These are phyloP conservation scores for Seira musarum DNA, from an alignment of 2,888 invertebrate species.

Conservation along the genomic window DNA sequence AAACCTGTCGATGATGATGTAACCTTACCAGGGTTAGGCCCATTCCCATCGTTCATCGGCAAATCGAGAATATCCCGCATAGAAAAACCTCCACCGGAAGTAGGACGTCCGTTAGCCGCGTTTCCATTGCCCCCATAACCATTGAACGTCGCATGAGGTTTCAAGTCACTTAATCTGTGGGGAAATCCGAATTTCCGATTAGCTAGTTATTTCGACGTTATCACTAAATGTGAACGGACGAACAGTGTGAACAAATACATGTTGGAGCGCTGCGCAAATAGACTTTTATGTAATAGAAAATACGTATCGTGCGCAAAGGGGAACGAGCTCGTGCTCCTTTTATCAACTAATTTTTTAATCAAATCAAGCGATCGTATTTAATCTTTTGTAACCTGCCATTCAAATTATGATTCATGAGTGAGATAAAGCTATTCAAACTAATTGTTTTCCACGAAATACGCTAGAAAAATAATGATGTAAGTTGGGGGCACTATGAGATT, in stretches of 20 bases:
- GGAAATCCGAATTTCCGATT: not conserved
- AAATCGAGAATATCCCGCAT: conserved; percentile 67
- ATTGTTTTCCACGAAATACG: too few relatives aligned
- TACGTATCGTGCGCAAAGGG: too few relatives aligned
- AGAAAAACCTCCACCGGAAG: conserved; percentile 63
- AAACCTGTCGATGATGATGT: conserved; percentile 29
- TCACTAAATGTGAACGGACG: not conserved
- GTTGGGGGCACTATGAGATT: not conserved
- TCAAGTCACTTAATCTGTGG: conserved; percentile 46
- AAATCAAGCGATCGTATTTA: too few relatives aligned
- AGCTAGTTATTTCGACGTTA: not conserved
- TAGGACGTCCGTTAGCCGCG: conserved; percentile 44
- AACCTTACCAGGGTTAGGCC: conserved; percentile 24
- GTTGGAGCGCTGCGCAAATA: too few relatives aligned
- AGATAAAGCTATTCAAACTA: too few relatives aligned
- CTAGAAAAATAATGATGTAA: too few relatives aligned
- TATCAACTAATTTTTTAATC: too few relatives aligned
- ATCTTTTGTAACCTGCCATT: not conserved
- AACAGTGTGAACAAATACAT: too few relatives aligned
- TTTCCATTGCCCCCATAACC: conserved; percentile 19
- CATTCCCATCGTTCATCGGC: conserved; percentile 51
- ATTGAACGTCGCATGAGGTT: conserved; percentile 34
- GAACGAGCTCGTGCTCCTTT: too few relatives aligned
- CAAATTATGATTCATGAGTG: conserved; percentile 1
- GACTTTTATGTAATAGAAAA: too few relatives aligned